Evolutionary conservation across 1,140 invertebrate species (phyloP), one percentile per base, ranked within the genome.

Genomic region (Eumeta japonica): DNA sequence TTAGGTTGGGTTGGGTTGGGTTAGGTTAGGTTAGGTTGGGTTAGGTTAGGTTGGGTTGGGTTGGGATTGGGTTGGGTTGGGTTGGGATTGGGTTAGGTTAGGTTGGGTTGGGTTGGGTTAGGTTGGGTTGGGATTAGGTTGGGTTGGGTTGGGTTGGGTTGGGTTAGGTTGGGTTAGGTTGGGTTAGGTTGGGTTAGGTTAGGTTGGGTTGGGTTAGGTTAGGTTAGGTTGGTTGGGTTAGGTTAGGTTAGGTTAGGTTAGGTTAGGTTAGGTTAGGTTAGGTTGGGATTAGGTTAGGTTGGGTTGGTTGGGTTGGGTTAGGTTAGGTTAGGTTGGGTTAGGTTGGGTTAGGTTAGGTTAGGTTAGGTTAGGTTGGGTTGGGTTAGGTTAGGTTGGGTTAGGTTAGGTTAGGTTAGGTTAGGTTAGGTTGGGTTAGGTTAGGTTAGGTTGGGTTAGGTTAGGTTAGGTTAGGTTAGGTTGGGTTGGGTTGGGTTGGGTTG

Each of bases 401-500:
- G 33, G 33, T 44, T 45, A 40, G 46, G 42, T 48, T 42, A 39
- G 46, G 42, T 48, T 43, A 41, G 45, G 41, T 43, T 38, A 36
- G 45, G 37, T 40, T 48, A 45, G 46, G 42, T 50, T 42, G 37
- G 44, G 38, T 46, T 47, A 42, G 41, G 44, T 46, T 45, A 39
- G 45, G 48, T 47, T 50, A 39, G 44, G 48, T 50, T 46, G 37
- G 44, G 44, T 45, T 48, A 42, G 48, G 45, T 44, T 45, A 41
- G 41, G 45, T 43, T 50, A 41, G 48, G 43, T 50, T 46, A 43
- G 48, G 45, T 51, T 51, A 47, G 45, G 45, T 51, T 45, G 43
- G 45, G 48, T 51, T 51, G 43, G 45, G 45, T 51, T 47, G 45
- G 48, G 48, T 50, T 46, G 38, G 45, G 48, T 50, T 47, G 43